These are phyloP conservation scores for Pissodes strobi DNA, from an alignment of 1,140 invertebrate species.

Conservation along the genomic window DNA sequence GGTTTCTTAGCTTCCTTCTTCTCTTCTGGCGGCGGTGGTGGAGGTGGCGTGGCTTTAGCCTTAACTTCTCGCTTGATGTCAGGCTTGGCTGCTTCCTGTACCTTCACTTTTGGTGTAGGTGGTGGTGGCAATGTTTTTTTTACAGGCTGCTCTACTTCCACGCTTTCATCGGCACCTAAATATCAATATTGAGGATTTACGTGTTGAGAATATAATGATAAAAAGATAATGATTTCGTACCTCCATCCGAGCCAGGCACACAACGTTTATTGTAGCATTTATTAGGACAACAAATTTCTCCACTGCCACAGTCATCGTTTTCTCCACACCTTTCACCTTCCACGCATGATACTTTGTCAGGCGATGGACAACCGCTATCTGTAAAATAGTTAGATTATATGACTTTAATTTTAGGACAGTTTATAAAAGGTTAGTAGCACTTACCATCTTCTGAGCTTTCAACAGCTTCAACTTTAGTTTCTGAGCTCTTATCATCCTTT, in stretches of 20 bases:
- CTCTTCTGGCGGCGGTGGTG: neutral
- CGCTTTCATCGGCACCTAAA: conserved; percentile 12
- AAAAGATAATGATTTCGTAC: neutral
- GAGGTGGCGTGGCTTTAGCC: conserved; percentile 1
- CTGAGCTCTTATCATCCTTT: conserved; percentile 29
- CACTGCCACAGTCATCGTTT: conserved; percentile 8
- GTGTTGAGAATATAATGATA: neutral
- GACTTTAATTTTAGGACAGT: neutral
- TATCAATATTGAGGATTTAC: neutral
- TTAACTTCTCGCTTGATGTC: too few relatives aligned
- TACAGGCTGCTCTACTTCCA: conserved; percentile 2
- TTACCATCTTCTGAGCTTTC: conserved; percentile 23
- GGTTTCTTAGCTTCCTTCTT: conserved; percentile 11
- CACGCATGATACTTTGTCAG: conserved; percentile 26
- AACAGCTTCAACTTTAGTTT: conserved; percentile 58
- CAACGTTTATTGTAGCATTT: conserved; percentile 33
- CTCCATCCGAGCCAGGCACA: conserved; percentile 5
- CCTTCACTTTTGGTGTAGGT: conserved; percentile 1
- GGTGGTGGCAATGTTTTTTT: conserved; percentile 1
- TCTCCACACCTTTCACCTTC: conserved; percentile 27
- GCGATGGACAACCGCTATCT: conserved; percentile 20
- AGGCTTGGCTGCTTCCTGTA: conserved; percentile 6
- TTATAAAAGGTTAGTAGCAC: neutral
- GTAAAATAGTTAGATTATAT: conserved; percentile 6
- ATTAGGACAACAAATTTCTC: conserved; percentile 29